These are phyloP conservation scores for Xylota sylvarum DNA, from an alignment of 2,888 invertebrate species.

Conservation along the genomic window DNA sequence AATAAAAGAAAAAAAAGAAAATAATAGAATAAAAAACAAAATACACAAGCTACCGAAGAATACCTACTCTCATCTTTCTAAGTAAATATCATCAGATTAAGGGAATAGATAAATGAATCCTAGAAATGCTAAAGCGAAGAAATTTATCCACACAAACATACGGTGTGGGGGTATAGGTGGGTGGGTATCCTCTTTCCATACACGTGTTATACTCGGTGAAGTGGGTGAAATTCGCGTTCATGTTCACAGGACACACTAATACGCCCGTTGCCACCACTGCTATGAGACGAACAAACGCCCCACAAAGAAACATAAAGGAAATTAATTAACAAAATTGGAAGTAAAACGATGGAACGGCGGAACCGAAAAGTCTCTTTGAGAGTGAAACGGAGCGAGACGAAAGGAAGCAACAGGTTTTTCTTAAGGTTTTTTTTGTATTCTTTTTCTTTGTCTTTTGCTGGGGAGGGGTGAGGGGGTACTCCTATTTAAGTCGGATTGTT, in stretches of 20 bases:
- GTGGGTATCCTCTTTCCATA: neutral
- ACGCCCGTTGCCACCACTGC: constrained; percentile 5
- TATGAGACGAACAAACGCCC: constrained; percentile 46
- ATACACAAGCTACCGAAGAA: constrained; percentile 21
- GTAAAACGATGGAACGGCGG: constrained; percentile 64
- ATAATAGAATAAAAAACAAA: constrained; percentile 54
- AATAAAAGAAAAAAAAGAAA: constrained; percentile 48
- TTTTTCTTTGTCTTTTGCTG: neutral
- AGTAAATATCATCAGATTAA: constrained; percentile 77
- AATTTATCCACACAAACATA: constrained; percentile 54
- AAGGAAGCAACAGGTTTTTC: constrained; percentile 66
- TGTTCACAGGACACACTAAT: constrained; percentile 19
- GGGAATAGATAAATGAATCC: constrained; percentile 76
- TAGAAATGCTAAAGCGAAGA: constrained; percentile 66
- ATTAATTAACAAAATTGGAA: constrained; percentile 78
- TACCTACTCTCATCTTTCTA: constrained; percentile 70
- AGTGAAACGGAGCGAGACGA: constrained; percentile 38
- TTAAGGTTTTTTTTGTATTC: constrained; percentile 18
- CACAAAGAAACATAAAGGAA: constrained; percentile 71
- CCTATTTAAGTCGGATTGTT: constrained; percentile 50
- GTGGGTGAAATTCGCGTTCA: constrained; percentile 29
- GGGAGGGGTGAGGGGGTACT: neutral
- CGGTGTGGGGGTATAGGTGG: neutral
- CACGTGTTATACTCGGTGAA: neutral
- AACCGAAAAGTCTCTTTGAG: constrained; percentile 60